Evolutionary conservation across 2,888 invertebrate genomes (phyloP), one percentile per base, ranked within the genome.

Genomic region (Apamea anceps): DNA sequence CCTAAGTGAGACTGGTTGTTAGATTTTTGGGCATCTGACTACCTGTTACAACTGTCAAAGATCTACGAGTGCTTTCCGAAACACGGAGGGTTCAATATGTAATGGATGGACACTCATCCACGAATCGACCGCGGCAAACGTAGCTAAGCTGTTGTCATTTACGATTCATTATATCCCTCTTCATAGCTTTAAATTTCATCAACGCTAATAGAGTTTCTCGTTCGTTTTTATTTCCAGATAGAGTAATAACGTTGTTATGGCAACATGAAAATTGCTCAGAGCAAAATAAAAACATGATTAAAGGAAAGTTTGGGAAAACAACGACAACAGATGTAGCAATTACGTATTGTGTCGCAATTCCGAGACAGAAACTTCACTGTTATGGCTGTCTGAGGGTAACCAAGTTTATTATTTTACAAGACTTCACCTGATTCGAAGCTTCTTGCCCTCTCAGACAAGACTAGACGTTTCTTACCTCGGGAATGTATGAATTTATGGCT

Each of bases 281-380:
- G 42, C 71, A 57, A 80, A 85, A 84, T 83, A 84, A 72, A 83
- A 81, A 73, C 81, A 76, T 66, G 62, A 76, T 71, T 70, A 85
- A 54, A 73, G 54, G 21, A 70, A 85, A 75, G 32, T 85, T 85
- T 48, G 37, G 37, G n/a, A 51, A 71, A 79, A 80, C 57, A 83
- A 79, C 25, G 60, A 80, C 48, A 76, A 85, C 72, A 75, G 72
- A 71, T 66, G 72, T 80, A 75, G 51, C 72, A 68, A 80, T 84
- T 76, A 85, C 76, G 72, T 81, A 81, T 73, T 70, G 72, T 85
- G 51, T 76, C 72, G 60, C 72, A 62, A 81, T 81, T 75, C 54
- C 21, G 48, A 72, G n/a, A 48, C 51, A 8, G 13, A 32, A 85
- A 73, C 70, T 81, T 81, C 37, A 37, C 81, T 76, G 37, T 81